Percentiles rank a stretch among this genome's conserved stretches.
phyloP scores from a whole-genome alignment of 2,888 invertebrate genomes.

The Oligia fasciuncula region DNA sequence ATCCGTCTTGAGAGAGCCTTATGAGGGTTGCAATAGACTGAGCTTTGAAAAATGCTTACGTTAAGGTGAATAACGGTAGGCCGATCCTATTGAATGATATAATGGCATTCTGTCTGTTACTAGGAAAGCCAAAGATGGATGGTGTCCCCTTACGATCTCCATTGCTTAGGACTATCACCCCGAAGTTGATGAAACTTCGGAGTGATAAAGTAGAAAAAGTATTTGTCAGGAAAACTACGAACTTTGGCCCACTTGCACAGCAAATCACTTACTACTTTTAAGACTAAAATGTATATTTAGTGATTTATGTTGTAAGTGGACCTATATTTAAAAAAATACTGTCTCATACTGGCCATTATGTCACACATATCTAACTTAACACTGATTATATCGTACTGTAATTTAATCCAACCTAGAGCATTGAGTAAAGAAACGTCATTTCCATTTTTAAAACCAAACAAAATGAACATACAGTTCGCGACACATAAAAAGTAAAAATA shows the following conservation, averaged over 20 bases:
- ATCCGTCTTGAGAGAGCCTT: background rate
- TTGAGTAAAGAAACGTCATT: background rate
- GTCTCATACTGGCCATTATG: background rate
- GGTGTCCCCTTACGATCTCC: background rate
- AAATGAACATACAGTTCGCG: background rate
- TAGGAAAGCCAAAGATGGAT: background rate
- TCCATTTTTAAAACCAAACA: conserved; percentile 3
- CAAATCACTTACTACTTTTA: background rate
- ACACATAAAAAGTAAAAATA: conserved; percentile 19
- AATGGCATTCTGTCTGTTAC: background rate
- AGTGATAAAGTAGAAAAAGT: too few relatives aligned
- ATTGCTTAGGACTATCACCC: background rate
- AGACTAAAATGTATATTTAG: background rate
- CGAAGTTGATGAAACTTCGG: too few relatives aligned
- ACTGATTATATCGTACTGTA: background rate
- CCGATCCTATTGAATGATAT: background rate
- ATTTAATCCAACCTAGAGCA: background rate
- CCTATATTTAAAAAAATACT: background rate
- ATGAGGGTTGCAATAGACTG: too few relatives aligned
- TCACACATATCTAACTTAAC: background rate
- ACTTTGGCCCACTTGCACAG: background rate
- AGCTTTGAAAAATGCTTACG: background rate
- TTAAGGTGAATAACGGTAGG: background rate
- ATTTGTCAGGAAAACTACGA: background rate
- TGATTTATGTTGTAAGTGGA: background rate